Percentiles rank a stretch among this genome's conserved stretches.
Evolutionary conservation across 2,113 vertebrate genomes (phyloP).

Genomic region (Antechinus flavipes): DNA sequence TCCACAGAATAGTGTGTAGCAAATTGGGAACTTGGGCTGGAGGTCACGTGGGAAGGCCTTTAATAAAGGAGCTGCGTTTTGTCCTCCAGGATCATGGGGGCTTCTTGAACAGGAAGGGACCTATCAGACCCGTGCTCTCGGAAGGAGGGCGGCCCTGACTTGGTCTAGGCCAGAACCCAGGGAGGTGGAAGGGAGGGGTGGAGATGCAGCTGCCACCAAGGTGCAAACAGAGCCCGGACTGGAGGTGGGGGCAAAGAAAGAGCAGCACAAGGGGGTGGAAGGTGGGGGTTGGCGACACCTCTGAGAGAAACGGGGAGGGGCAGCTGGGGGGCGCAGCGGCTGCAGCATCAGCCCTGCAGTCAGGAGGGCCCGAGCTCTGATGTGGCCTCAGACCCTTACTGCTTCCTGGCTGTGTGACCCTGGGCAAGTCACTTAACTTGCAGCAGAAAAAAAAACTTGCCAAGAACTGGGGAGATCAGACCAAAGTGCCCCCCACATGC

Average conservation of each 20-base stretch:
- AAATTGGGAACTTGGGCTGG: neutral
- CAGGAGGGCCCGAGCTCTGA: too few species aligned
- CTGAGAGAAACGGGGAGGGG: too few species aligned
- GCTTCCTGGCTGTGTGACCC: too few species aligned
- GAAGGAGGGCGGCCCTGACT: neutral
- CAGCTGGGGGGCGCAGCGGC: too few species aligned
- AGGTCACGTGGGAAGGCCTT: neutral
- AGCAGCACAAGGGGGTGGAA: neutral
- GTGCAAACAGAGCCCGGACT: neutral
- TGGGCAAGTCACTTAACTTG: too few species aligned
- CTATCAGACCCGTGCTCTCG: rapidly evolving
- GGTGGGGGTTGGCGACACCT: too few species aligned
- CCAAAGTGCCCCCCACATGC: too few species aligned
- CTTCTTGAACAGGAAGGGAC: neutral
- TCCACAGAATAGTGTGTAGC: rapidly evolving
- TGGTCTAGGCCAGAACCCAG: neutral
- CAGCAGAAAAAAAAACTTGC: too few species aligned
- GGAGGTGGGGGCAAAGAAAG: neutral
- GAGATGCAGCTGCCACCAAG: neutral
- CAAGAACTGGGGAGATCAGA: too few species aligned
- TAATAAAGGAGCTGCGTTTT: neutral
- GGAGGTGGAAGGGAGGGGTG: neutral
- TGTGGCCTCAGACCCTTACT: too few species aligned
- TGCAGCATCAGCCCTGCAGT: too few species aligned
- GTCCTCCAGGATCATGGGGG: neutral